phyloP scores from a whole-genome alignment of 2,113 vertebrate genomes.

The Archilochus colubris region DNA sequence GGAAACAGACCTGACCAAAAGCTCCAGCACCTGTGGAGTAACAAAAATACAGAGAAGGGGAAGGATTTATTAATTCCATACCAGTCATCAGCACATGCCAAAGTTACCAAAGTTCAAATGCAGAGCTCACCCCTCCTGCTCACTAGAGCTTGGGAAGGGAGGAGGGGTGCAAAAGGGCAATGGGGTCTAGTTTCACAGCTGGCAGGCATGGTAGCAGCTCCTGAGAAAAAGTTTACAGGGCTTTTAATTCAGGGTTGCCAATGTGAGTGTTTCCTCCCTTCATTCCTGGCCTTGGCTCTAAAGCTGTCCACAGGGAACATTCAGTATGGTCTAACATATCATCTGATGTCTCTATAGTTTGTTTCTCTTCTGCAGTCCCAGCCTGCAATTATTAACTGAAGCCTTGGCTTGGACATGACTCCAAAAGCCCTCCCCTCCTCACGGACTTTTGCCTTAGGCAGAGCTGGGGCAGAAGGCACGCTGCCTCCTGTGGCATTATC shows the following conservation, averaged over 20 bases:
- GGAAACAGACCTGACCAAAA: conserved; percentile 12
- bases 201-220: conserved; percentile 3
- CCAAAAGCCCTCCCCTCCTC: neutral
- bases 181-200: conserved; percentile 33
- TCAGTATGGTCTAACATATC: conserved; percentile 12
- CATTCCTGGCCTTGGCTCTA: neutral
- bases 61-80: conserved; percentile 29
- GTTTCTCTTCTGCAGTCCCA: neutral
- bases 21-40: conserved; percentile 18
- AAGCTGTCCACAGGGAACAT: conserved; percentile 18
- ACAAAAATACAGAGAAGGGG: conserved; percentile 5
- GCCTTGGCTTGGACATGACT: neutral
- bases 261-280: neutral
- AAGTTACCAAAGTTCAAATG: neutral
- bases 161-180: neutral
- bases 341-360: conserved; percentile 40
- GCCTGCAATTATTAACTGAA: neutral
- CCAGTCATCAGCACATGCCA: neutral
- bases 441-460: neutral
- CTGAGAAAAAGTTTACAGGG: conserved; percentile 25
- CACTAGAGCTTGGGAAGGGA: neutral
- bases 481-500: neutral
- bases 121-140: neutral
- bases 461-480: neutral
- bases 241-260: conserved; percentile 31